These are phyloP conservation scores for Drosophila subsilvestris DNA, from an alignment of 2,888 invertebrate genomes.

Conservation along the genomic window DNA sequence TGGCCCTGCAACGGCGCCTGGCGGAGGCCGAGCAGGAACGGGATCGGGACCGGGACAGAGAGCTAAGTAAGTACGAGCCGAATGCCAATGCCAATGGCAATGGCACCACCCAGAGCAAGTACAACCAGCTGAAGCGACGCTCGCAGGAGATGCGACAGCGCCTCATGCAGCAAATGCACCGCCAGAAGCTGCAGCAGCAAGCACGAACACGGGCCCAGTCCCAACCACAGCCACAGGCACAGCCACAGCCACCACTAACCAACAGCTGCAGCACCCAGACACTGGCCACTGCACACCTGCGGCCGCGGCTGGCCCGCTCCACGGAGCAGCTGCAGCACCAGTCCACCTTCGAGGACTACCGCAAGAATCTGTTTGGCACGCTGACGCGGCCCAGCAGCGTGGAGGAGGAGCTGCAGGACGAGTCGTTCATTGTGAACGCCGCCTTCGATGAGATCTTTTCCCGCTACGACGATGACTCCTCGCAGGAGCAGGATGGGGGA, in stretches of 20 bases:
- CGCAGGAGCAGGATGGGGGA: conserved; percentile 55
- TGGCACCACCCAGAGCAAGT: conserved; percentile 78
- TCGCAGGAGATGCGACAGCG: conserved; percentile 82
- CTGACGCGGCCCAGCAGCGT: conserved; percentile 39
- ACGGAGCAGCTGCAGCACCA: conserved; percentile 52
- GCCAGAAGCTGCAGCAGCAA: conserved; percentile 72
- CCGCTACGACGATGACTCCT: conserved; percentile 72
- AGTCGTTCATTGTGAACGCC: conserved; percentile 80
- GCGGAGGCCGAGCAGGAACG: conserved; percentile 66
- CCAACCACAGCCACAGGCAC: conserved; percentile 34
- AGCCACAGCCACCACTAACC: conserved; percentile 42
- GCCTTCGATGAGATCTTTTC: conserved; percentile 83
- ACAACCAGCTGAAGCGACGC: conserved; percentile 82
- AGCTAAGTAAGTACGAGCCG: conserved; percentile 68
- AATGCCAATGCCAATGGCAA: conserved; percentile 23
- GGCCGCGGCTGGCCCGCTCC: conserved; percentile 47
- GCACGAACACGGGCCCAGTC: conserved; percentile 43
- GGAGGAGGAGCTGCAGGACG: conserved; percentile 73
- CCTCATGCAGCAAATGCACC: conserved; percentile 73
- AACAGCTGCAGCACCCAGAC: conserved; percentile 68
- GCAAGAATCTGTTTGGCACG: conserved; percentile 80
- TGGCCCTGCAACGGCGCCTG: conserved; percentile 81
- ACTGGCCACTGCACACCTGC: conserved; percentile 45
- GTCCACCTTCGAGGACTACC: conserved; percentile 80
- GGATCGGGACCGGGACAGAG: conserved; percentile 45